Base-by-base conservation (phyloP, 2,888 invertebrate genomes). In the Pollenia labialis region DNA sequence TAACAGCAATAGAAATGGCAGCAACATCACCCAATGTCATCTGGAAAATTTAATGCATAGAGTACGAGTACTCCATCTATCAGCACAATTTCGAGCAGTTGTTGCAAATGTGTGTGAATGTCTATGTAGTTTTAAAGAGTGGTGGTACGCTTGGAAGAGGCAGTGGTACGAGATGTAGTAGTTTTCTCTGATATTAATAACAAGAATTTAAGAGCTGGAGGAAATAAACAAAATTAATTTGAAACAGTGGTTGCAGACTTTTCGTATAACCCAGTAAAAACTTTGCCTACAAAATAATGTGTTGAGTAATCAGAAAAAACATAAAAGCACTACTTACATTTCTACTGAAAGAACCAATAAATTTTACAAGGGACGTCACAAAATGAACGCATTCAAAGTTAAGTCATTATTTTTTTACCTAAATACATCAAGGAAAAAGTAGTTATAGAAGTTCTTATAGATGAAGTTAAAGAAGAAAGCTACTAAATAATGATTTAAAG, bases 1-100 rank as follows among this genome's bases (percentile, higher is more conserved):
- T 18, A 82, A 71, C 69, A 50, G 76, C 46, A 71, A 60, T 58
- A 62, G 58, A 75, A 74, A 68, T 60, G 23, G 81, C 75, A 68
- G 68, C 74, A 79, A 66, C 77, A 69, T 60, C 60, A 82, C 54
- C 72, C 81, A 75, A 76, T 81, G 84, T 84, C 87, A 84, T 84
- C 81, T 56, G 68, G 71, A 80, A 87, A 84, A 87, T 87, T 87
- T 72, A 87, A 87, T 87, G 80, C 64, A 79, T 46, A 60, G 46
- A 60, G 46, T 40, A 60, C 42, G 44, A 66, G 66, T 60, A 84
- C 83, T 84, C 56, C 14, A 84, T 79, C 72, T 72, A 72, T 72
- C 83, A 79, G 74, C 74, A 42, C 60, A 23, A 32, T 23, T 48
- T n/a, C 16, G 46, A 77, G 71, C 46, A 71, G 56, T 66, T 48